Evolutionary conservation across 1,140 invertebrate species (phyloP), one percentile per base, ranked within the genome.

Genomic region (Cotesia glomerata): DNA sequence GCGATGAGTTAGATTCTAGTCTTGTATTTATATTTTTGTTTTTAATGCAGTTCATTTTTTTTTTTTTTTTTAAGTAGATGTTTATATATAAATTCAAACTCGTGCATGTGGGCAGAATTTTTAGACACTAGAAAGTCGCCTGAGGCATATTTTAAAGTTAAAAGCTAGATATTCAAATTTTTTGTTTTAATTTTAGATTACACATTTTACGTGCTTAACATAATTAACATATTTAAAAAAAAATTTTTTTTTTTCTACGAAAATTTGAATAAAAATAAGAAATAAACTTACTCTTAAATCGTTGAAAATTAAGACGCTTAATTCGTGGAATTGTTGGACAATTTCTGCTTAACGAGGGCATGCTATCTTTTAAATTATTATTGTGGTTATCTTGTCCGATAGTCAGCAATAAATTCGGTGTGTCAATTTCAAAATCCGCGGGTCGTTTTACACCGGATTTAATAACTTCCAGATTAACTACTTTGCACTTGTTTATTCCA

Each of bases 251-350:
- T 26, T 26, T 26, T 45, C 39, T 11, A 8, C 36, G 36, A 39
- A 39, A 39, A 0, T 8, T 5, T 8, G 1, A 39, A 51, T 69
- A 70, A 56, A 26, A 54, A 2, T 36, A 34, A 16, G 18, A 14
- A 2, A 73, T 52, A 5, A 16, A 78, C 77, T 81, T n/a, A 81
- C 80, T 74, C 69, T 75, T 75, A 64, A 77, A 71, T 7, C 75
- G 69, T 5, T 72, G 71, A 63, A 78, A 80, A 62, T 77, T 78
- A 39, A 78, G 74, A 36, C 75, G 77, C 61, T 82, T 81, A 51
- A 81, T 74, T 13, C 77, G 73, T 14, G 80, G 78, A n/a, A 81
- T 72, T 64, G 79, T 79, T 56, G 79, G 71, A 58, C 74, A 80
- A 34, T 74, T 74, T 56, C 76, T 74, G 45, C 77, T 80, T 49